Conservation (phyloP, 2,113 vertebrate species). For the Sigmodon hispidus region DNA sequence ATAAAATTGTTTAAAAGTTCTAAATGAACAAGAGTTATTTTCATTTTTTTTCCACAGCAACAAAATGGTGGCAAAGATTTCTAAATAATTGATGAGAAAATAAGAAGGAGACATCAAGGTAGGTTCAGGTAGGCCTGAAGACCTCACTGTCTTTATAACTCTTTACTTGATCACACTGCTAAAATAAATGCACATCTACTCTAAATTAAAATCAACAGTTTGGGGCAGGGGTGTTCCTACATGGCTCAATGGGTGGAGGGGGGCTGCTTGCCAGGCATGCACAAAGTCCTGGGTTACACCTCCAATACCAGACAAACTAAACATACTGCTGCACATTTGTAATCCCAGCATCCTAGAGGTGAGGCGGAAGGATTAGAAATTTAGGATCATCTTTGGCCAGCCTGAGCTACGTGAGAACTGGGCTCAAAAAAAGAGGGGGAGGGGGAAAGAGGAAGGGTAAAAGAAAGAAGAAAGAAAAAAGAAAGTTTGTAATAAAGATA, state of each 20-base stretch:
- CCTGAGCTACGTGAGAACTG: background rate
- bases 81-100: background rate
- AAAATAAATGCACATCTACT: background rate
- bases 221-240: background rate
- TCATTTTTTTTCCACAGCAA: background rate
- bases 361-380: background rate
- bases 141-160: rapidly evolving
- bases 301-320: background rate
- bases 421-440: background rate
- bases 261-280: too few relatives aligned
- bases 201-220: background rate
- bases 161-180: background rate
- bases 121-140: rapidly evolving
- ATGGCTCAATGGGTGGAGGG: too few relatives aligned
- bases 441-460: background rate
- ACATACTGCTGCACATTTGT: background rate
- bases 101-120: rapidly evolving
- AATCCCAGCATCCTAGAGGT: background rate
- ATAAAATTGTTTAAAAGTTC: background rate
- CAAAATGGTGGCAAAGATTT: background rate
- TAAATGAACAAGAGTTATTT: background rate
- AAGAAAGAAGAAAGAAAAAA: background rate
- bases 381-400: background rate
- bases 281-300: background rate
- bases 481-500: background rate